phyloP scores from a whole-genome alignment of 2,888 invertebrate species.

The Poecilus cupreus region DNA sequence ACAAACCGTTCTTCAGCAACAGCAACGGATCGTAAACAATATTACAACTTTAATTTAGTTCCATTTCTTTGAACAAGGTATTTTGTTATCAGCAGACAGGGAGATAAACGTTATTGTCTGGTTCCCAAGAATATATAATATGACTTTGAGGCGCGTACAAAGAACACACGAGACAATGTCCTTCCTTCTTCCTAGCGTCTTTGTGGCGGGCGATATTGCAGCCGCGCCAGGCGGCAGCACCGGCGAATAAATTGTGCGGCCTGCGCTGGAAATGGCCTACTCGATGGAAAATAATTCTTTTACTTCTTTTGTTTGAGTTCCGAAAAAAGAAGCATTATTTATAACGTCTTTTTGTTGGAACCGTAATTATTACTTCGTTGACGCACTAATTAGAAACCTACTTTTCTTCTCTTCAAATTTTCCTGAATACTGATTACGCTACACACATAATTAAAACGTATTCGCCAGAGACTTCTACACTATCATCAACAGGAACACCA shows the following conservation, averaged over 20 bases:
- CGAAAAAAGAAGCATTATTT: constrained; percentile 19
- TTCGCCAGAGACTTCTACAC: neutral
- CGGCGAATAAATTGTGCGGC: constrained; percentile 37
- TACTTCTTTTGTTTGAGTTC: constrained; percentile 37
- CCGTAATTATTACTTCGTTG: constrained; percentile 26
- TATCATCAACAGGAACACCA: too few species aligned
- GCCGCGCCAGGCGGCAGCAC: constrained; percentile 10
- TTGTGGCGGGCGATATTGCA: constrained; percentile 30
- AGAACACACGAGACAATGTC: constrained; percentile 53
- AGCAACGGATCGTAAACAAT: constrained; percentile 49
- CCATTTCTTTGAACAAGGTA: constrained; percentile 57
- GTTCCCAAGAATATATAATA: constrained; percentile 56
- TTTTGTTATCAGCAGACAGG: constrained; percentile 53
- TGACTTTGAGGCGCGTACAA: constrained; percentile 53
- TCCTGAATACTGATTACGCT: too few species aligned
- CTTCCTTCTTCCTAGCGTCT: neutral
- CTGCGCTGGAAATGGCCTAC: constrained; percentile 36
- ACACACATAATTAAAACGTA: neutral
- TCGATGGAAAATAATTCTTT: constrained; percentile 43
- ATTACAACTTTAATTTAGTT: constrained; percentile 58
- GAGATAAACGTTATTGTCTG: constrained; percentile 59
- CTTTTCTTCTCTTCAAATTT: neutral
- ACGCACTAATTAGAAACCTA: constrained; percentile 2
- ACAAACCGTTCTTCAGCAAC: constrained; percentile 41
- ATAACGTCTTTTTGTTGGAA: constrained; percentile 12